Evolutionary conservation across 1,140 invertebrate genomes (phyloP), one percentile per base, ranked within the genome.

Genomic region (Acromyrmex charruanus): DNA sequence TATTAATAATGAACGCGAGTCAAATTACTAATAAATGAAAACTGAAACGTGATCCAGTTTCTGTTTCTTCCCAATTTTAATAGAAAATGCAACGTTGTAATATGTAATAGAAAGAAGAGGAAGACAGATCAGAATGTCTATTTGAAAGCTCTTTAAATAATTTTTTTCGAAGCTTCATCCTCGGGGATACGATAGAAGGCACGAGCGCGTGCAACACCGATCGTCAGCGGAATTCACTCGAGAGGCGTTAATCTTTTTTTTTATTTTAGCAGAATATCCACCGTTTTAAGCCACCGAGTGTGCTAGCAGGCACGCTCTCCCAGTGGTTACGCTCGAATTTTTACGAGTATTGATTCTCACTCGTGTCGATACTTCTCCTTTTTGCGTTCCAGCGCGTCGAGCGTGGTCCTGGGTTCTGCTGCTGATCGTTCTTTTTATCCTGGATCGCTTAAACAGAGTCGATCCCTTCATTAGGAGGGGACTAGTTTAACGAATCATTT

Each of bases 401-500:
- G 35, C 44, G 31, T 31, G 63, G n/a, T 55, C 6, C 65, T 6
- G 28, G 63, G 14, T 55, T 3, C 63, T 6, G 28, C 39, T 44
- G 31, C 31, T 65, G 61, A 85, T 77, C 89, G 81, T 84, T 87
- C 72, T 68, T 89, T 89, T 87, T 58, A 49, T 58, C 14, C 51
- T 7, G 39, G 25, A 18, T 49, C 69, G 58, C 55, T 89, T 89
- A 87, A 89, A 90, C 63, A 44, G 31, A 21, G 25, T 3, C 74
- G 68, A 53, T 61, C 35, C n/a, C 28, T 55, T 63, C 51, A 51
- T 82, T 88, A 61, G 28, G 14, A 6, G 18, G 25, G 28, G 7
- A 31, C 35, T 58, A 74, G 71, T 89, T 39, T 53, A 59, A 63
- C 63, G 55, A 90, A 87, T 89, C 28, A 87, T 82, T 87, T 84